Evolutionary conservation across 2,797 vertebrate genomes (phyloP).

Genomic region (Muscicapa striata): DNA sequence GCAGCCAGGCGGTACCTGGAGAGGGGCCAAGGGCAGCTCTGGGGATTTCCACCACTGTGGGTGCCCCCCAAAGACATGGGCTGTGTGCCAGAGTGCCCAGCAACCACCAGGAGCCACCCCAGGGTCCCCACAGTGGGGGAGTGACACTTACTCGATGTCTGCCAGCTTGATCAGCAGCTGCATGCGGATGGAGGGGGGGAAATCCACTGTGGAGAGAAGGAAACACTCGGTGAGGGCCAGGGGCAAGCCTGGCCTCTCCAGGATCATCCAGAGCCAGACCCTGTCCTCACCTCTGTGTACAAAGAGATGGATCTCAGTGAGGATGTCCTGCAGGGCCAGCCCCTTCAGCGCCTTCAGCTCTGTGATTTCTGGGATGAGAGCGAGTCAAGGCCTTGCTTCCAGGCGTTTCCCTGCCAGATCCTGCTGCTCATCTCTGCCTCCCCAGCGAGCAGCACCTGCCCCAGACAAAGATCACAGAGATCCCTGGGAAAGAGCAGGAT

Average conservation of each 20-base stretch:
- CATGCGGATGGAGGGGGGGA: conserved; percentile 88
- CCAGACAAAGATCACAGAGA: not conserved
- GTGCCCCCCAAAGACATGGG: rapidly evolving
- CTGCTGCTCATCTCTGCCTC: not conserved
- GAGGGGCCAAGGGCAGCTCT: not conserved
- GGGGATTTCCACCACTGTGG: not conserved
- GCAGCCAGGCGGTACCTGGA: conserved; percentile 88
- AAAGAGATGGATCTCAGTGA: conserved; percentile 92
- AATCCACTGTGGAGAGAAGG: conserved; percentile 84
- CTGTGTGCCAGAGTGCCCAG: not conserved
- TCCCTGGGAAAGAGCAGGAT: not conserved
- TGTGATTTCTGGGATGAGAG: conserved; percentile 81
- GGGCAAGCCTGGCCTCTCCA: not conserved
- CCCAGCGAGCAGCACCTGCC: rapidly evolving
- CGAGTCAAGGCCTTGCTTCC: conserved; percentile 15
- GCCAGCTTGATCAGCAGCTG: conserved; percentile 92
- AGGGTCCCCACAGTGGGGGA: rapidly evolving
- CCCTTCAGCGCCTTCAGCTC: conserved; percentile 94
- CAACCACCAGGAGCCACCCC: rapidly evolving
- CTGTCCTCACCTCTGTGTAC: conserved; percentile 88
- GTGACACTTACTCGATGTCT: conserved; percentile 89
- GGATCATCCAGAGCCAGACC: rapidly evolving
- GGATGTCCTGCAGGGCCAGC: conserved; percentile 92
- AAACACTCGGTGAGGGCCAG: not conserved
- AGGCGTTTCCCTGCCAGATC: not conserved